phyloP scores from a whole-genome alignment of 1,140 invertebrate species.

The Archegozetes longisetosus region DNA sequence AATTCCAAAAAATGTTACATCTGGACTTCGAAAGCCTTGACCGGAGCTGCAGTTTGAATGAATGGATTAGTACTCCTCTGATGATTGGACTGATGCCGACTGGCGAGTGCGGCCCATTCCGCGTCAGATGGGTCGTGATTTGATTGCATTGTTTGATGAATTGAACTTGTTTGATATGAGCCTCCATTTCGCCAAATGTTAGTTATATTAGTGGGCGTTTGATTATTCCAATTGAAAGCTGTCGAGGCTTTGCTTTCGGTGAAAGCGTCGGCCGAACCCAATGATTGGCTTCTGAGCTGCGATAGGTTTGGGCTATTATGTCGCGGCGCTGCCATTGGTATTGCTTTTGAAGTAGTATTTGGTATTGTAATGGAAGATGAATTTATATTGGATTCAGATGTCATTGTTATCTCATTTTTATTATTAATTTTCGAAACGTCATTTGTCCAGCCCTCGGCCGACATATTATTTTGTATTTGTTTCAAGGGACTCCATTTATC shows the following conservation, averaged over 20 bases:
- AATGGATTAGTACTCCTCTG: slow-evolving; percentile 32
- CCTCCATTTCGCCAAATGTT: slow-evolving; percentile 5
- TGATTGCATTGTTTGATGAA: slow-evolving; percentile 19
- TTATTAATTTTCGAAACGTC: slow-evolving; percentile 19
- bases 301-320: slow-evolving; percentile 34
- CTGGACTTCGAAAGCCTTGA: slow-evolving; percentile 41
- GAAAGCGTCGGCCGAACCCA: slow-evolving; percentile 27
- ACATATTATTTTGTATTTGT: slow-evolving; percentile 35
- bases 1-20: slow-evolving; percentile 27
- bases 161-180: slow-evolving; percentile 24
- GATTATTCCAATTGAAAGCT: slow-evolving; percentile 12
- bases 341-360: slow-evolving; percentile 18
- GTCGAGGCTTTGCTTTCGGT: slow-evolving; percentile 10
- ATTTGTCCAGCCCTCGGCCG: slow-evolving; percentile 36
- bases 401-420: slow-evolving; percentile 28
- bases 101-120: slow-evolving; percentile 53
- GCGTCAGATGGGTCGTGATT: slow-evolving; percentile 60
- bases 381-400: slow-evolving; percentile 20
- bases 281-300: slow-evolving; percentile 42
- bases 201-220: slow-evolving; percentile 1
- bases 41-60: slow-evolving; percentile 25
- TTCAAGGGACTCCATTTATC: slow-evolving; percentile 6
- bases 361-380: slow-evolving; percentile 16
- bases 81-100: slow-evolving; percentile 21
- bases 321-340: slow-evolving; percentile 21